Conservation (phyloP, 2,113 vertebrate genomes). For the Cercopithecus mona region DNA sequence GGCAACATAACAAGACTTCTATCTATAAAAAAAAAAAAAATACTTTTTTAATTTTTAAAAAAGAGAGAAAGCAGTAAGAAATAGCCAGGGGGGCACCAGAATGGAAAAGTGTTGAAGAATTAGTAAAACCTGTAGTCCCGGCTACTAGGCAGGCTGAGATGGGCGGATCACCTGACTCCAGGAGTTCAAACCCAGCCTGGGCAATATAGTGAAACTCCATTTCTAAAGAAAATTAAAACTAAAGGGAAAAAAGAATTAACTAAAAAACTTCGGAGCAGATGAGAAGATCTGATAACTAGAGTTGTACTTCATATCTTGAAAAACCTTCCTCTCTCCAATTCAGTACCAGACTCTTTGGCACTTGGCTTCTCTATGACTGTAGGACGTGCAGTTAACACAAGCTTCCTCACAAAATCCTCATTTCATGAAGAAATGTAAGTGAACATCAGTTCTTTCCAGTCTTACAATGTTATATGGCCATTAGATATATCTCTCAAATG, state of each 20-base stretch:
- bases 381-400: not conserved
- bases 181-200: not conserved
- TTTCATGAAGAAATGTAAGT: not conserved
- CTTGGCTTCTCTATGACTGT: not conserved
- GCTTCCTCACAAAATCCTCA: not conserved
- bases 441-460: not conserved
- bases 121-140: not conserved
- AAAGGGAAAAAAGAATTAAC: not conserved
- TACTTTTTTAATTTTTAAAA: not conserved
- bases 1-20: not conserved
- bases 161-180: not conserved
- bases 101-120: not conserved
- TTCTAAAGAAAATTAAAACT: not conserved
- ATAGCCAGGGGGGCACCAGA: not conserved
- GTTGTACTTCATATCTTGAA: not conserved
- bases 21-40: not conserved
- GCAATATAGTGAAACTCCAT: not conserved
- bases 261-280: not conserved
- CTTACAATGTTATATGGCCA: conserved; percentile 64
- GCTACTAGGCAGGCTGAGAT: not conserved
- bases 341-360: not conserved
- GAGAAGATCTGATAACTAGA: not conserved
- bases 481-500: conserved; percentile 85
- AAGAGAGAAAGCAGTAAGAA: not conserved
- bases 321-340: not conserved